Evolutionary conservation across 35 echinoderm and acorn worm genomes (phyloP).

Genomic region (Hemicentrotus pulcherrimus): DNA sequence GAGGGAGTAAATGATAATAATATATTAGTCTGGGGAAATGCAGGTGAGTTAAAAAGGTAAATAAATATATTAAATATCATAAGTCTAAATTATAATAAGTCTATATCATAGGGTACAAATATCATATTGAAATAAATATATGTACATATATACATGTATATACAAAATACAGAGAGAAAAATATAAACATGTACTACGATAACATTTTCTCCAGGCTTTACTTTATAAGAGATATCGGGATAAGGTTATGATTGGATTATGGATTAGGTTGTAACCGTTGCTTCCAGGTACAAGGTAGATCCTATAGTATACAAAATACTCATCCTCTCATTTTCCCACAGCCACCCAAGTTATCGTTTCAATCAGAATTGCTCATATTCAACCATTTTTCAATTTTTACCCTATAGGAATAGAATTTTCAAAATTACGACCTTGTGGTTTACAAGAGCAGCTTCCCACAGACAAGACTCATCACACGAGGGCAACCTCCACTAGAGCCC

Average conservation of each 20-base stretch:
- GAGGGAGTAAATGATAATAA: not conserved
- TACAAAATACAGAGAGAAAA: too few relatives aligned
- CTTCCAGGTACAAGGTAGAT: too few relatives aligned
- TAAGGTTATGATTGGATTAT: too few relatives aligned
- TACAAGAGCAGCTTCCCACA: not conserved
- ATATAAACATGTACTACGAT: not conserved
- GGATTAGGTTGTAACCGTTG: too few relatives aligned
- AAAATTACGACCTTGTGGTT: not conserved
- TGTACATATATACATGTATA: not conserved
- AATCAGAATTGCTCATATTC: not conserved
- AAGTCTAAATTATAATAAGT: not conserved
- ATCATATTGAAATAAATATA: not conserved
- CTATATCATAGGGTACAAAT: not conserved
- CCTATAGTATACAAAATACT: too few relatives aligned
- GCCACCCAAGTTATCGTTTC: not conserved
- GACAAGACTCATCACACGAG: not conserved
- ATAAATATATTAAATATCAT: not conserved
- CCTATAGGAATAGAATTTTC: not conserved
- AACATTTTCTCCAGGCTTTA: not conserved
- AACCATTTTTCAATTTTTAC: not conserved
- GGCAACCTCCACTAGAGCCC: not conserved
- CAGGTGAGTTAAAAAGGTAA: not conserved
- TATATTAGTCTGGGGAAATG: slow-evolving; percentile 7
- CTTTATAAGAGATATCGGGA: too few relatives aligned
- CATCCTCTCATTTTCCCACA: not conserved